Conservation (phyloP, 1,140 invertebrate genomes). For the Drosophila insularis region DNA sequence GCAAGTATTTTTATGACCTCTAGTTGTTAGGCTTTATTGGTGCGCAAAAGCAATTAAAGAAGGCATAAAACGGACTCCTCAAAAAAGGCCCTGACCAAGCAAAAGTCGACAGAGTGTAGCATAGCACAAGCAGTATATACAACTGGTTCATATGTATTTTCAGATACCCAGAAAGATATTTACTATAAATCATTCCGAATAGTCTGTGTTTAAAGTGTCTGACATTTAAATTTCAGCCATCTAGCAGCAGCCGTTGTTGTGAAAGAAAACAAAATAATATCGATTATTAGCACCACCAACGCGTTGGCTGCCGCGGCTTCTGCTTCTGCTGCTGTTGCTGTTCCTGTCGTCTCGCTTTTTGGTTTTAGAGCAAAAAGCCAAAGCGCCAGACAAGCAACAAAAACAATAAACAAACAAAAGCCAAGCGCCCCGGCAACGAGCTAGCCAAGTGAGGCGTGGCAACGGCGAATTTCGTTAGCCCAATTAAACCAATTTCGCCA, state of each 20-base stretch:
- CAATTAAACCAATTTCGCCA: constrained; percentile 76
- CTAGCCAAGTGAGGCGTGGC: constrained; percentile 39
- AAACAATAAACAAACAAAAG: constrained; percentile 25
- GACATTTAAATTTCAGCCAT: constrained; percentile 24
- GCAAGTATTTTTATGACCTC: constrained; percentile 58
- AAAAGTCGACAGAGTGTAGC: background rate
- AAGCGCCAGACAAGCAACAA: constrained; percentile 35
- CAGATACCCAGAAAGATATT: constrained; percentile 15
- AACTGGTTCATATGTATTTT: too few relatives aligned
- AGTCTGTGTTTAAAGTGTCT: background rate
- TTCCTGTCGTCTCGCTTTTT: constrained; percentile 19
- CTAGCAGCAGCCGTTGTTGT: constrained; percentile 35
- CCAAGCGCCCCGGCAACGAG: constrained; percentile 61
- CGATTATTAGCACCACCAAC: constrained; percentile 75
- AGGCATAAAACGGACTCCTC: constrained; percentile 37
- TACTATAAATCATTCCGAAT: background rate
- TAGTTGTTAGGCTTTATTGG: constrained; percentile 60
- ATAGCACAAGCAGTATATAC: background rate
- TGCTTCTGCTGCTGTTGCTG: constrained; percentile 12
- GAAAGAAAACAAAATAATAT: constrained; percentile 77
- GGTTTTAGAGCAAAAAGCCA: constrained; percentile 22
- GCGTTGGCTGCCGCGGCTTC: constrained; percentile 15
- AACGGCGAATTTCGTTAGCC: constrained; percentile 61
- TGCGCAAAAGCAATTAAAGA: constrained; percentile 63
- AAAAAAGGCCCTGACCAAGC: constrained; percentile 7